Conservation (phyloP, 1,140 invertebrate species). For the Drosophila bocki region DNA sequence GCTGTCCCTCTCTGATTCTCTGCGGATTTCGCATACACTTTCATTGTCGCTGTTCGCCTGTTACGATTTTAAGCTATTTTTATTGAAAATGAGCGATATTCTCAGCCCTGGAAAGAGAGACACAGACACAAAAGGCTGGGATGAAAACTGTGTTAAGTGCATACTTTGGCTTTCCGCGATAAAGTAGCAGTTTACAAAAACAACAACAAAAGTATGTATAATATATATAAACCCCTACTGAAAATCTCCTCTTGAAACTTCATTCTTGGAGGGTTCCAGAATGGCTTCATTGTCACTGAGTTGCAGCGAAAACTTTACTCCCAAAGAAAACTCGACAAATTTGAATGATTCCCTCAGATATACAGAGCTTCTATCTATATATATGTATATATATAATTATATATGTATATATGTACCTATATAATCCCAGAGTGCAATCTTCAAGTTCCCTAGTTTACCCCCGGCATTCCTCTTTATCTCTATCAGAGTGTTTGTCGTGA, state of each 20-base stretch:
- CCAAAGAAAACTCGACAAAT: constrained; percentile 38
- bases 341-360: constrained; percentile 43
- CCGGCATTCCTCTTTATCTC: constrained; percentile 5
- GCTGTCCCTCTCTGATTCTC: not conserved
- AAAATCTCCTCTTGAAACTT: constrained; percentile 15
- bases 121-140: not conserved
- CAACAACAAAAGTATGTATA: not conserved
- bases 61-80: constrained; percentile 82
- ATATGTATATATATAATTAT: not conserved
- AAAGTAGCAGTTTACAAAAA: constrained; percentile 21
- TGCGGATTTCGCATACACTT: constrained; percentile 2
- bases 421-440: constrained; percentile 40
- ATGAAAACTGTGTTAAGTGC: constrained; percentile 74
- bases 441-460: constrained; percentile 5
- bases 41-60: constrained; percentile 60
- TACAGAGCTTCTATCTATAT: constrained; percentile 1
- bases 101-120: constrained; percentile 44
- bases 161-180: constrained; percentile 32
- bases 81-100: constrained; percentile 83
- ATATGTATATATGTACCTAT: not conserved
- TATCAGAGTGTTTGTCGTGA: constrained; percentile 21
- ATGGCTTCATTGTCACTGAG: constrained; percentile 73
- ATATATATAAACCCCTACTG: not conserved
- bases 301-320: constrained; percentile 19
- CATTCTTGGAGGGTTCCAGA: constrained; percentile 22